Conservation (phyloP, 92 coral and sea anemone genomes). For the Phenganax marumi region DNA sequence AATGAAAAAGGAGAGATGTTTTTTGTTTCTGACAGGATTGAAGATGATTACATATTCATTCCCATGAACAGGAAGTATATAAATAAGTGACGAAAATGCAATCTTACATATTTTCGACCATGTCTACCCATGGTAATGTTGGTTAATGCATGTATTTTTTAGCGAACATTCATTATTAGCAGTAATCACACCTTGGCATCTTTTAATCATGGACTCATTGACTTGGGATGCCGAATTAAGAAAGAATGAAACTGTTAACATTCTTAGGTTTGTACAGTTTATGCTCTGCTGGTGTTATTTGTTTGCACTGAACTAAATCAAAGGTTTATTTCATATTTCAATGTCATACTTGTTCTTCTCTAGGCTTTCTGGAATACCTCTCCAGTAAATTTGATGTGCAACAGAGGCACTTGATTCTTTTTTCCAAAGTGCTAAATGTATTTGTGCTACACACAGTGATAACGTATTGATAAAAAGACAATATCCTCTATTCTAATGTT, state of each 20-base stretch:
- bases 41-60: slow-evolving; percentile 2
- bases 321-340: not conserved
- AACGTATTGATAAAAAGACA: not conserved
- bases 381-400: not conserved
- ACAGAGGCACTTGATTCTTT: not conserved
- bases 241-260: not conserved
- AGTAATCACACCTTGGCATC: slow-evolving; percentile 7
- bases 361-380: not conserved
- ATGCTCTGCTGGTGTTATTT: too few relatives aligned
- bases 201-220: not conserved
- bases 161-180: not conserved
- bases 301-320: not conserved
- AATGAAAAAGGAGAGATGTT: slow-evolving; percentile 21
- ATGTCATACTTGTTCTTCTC: not conserved
- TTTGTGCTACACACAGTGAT: not conserved
- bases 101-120: too few relatives aligned
- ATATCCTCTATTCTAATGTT: too few relatives aligned
- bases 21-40: not conserved
- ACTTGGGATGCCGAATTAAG: not conserved
- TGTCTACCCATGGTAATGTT: not conserved
- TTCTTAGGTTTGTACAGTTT: not conserved
- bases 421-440: not conserved
- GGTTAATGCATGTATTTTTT: not conserved
- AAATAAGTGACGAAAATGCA: too few relatives aligned
- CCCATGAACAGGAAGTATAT: slow-evolving; percentile 15